Evolutionary conservation across 2,888 invertebrate species (phyloP), one percentile per base, ranked within the genome.

Genomic region (Cantharis nigra): DNA sequence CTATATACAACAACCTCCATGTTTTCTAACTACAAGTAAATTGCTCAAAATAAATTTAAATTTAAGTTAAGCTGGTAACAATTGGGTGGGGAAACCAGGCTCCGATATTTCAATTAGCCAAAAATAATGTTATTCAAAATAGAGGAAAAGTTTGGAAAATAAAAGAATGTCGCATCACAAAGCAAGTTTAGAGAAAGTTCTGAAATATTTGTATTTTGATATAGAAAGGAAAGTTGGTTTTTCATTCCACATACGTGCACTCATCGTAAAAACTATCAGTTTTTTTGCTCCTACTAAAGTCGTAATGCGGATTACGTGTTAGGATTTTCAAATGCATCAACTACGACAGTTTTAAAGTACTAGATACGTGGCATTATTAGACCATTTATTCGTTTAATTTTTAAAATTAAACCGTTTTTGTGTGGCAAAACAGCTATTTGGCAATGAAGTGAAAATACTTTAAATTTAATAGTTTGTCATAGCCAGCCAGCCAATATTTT

Each of bases 181-280:
- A n/a, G 49, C 49, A 49, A 49, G 5, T 49, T 49, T 49, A n/a
- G 49, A n/a, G n/a, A n/a, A 49, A 49, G 7, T 49, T n/a, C n/a
- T 49, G n/a, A 49, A 49, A 49, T n/a, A 49, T 49, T n/a, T 49
- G n/a, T 49, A 65, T 20, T 18, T 23, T 65, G 20, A 65, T 23
- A 33, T 30, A 16, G 63, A 71, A 26, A 75, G 69, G 72, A 76
- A 75, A 71, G 73, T 62, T 28, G 72, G 74, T 78, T 81, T 80
- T 78, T 78, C 80, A 81, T 81, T 81, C 81, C 70, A 73, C 71
- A 74, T 80, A 79, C 80, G 81, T 78, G 79, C 78, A 75, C 78
- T 79, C 80, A 80, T 80, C 80, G 81, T 76, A 80, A 80, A 79
- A 80, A 81, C 81, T 81, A 81, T 81, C 81, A 80, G 75, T 81